Conservation (phyloP, 2,113 vertebrate genomes). For the Limanda limanda region DNA sequence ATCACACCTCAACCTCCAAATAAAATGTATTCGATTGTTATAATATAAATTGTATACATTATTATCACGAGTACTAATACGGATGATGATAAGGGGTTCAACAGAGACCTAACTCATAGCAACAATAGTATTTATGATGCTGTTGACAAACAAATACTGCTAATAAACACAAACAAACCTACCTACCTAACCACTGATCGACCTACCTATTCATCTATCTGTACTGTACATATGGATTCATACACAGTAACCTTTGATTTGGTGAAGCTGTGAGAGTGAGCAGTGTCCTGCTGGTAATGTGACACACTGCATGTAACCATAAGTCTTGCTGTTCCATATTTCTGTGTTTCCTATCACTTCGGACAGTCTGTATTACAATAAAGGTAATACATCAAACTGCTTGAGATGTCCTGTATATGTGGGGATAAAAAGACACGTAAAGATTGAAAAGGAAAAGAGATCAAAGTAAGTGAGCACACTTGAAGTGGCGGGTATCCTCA, state of each 20-base stretch:
- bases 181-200: too few relatives aligned
- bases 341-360: neutral
- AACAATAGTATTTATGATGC: too few relatives aligned
- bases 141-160: too few relatives aligned
- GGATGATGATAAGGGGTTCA: too few relatives aligned
- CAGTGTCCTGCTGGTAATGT: too few relatives aligned
- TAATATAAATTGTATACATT: too few relatives aligned
- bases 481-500: slow-evolving; percentile 25
- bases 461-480: slow-evolving; percentile 22
- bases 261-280: neutral
- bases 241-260: neutral
- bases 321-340: neutral
- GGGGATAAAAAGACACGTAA: neutral
- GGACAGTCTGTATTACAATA: neutral
- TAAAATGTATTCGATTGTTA: too few relatives aligned
- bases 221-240: neutral
- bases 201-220: too few relatives aligned
- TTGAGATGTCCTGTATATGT: neutral
- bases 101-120: too few relatives aligned
- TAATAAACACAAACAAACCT: neutral
- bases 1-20: neutral
- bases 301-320: neutral
- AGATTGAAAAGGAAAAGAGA: slow-evolving; percentile 17
- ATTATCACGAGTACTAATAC: too few relatives aligned
- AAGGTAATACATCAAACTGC: neutral